Percentiles rank a stretch among this genome's conserved stretches.
Evolutionary conservation across 2,888 invertebrate genomes (phyloP).

Genomic region (Fabriciana adippe): DNA sequence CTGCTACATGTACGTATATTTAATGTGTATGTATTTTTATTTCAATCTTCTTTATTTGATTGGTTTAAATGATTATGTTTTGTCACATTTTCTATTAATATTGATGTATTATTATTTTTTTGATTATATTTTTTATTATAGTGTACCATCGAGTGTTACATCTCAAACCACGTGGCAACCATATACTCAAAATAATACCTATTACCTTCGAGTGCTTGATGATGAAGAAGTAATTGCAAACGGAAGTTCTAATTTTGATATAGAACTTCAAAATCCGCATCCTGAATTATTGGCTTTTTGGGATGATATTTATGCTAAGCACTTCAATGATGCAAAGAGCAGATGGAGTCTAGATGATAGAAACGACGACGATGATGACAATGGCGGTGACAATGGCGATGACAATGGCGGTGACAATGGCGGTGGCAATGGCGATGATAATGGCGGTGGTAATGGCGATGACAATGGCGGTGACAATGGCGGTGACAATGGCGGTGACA

Average conservation of each 20-base stretch:
- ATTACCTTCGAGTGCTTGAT: conserved; percentile 56
- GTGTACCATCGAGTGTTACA: conserved; percentile 56
- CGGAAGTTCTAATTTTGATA: conserved; percentile 49
- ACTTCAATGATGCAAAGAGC: conserved; percentile 64
- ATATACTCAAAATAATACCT: conserved; percentile 46
- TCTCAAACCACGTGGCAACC: conserved; percentile 59
- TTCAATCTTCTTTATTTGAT: not conserved
- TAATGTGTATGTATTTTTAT: too few relatives aligned
- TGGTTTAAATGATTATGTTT: not conserved
- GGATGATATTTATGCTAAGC: conserved; percentile 58
- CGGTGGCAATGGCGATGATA: conserved; percentile 28
- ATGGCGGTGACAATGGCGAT: conserved; percentile 20
- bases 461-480: conserved; percentile 7
- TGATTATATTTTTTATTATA: conserved; percentile 47
- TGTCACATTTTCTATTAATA: not conserved
- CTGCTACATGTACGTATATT: too few relatives aligned
- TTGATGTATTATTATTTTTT: not conserved
- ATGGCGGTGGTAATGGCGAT: conserved; percentile 3
- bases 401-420: conserved; percentile 28
- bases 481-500: conserved; percentile 28
- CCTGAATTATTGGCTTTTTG: conserved; percentile 55
- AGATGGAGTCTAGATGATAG: conserved; percentile 54
- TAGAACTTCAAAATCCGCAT: conserved; percentile 54
- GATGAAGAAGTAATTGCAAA: conserved; percentile 48
- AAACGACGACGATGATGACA: conserved; percentile 47